Evolutionary conservation across 2,797 vertebrate genomes (phyloP).

Genomic region (Phylloscopus collybita): DNA sequence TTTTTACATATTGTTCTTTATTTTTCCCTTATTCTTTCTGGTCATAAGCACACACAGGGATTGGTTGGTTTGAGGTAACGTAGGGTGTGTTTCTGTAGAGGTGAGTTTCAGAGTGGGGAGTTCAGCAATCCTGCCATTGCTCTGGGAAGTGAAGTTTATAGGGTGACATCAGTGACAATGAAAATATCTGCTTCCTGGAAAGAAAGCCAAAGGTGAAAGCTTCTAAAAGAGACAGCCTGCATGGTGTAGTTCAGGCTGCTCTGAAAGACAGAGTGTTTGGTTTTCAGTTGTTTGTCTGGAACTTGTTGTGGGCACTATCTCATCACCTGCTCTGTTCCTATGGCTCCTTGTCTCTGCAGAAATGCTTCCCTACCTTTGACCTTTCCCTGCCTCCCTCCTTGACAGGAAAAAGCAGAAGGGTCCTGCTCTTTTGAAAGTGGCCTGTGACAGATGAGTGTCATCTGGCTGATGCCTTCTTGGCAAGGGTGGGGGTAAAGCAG

Average conservation of each 20-base stretch:
- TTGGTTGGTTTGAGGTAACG: neutral
- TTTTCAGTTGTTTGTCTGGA: neutral
- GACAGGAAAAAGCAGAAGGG: neutral
- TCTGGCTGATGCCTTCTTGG: neutral
- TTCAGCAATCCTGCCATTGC: neutral
- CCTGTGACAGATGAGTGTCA: neutral
- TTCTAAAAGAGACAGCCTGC: neutral
- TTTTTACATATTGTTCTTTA: neutral
- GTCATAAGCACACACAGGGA: fast-evolving
- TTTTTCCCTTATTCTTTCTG: neutral
- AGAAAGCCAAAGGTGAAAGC: neutral
- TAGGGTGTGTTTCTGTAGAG: neutral
- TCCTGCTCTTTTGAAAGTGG: neutral
- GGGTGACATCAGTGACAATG: neutral
- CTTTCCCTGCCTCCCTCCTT: neutral
- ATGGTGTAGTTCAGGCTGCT: neutral
- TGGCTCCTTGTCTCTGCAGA: neutral
- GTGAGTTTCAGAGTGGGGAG: neutral
- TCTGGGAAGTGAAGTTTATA: neutral
- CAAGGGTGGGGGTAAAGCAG: neutral
- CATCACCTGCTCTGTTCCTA: neutral
- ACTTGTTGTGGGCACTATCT: neutral
- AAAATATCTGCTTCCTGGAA: neutral
- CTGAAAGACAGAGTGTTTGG: neutral
- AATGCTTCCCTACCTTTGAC: neutral